phyloP scores from a whole-genome alignment of 2,888 invertebrate species.

The Venusia cambrica region DNA sequence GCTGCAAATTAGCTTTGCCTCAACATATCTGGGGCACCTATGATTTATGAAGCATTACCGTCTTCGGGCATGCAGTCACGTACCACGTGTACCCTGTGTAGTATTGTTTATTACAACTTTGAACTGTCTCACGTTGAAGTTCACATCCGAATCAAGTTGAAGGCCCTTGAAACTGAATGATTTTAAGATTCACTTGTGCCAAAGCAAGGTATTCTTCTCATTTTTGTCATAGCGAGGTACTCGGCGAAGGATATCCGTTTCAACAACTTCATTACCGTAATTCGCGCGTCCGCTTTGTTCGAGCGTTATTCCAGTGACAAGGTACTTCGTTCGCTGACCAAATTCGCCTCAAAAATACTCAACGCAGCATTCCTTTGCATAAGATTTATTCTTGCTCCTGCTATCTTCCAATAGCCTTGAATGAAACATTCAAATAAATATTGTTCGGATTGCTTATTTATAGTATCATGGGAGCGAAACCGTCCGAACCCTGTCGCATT shows the following conservation, averaged over 20 bases:
- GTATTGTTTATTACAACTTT: too few relatives aligned
- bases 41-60: slow-evolving; percentile 17
- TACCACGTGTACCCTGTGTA: too few relatives aligned
- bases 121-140: slow-evolving; percentile 8
- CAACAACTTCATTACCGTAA: slow-evolving; percentile 34
- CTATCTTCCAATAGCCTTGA: slow-evolving; percentile 35
- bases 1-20: slow-evolving; percentile 16
- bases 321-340: slow-evolving; percentile 16
- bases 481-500: slow-evolving; percentile 23
- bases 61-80: too few relatives aligned
- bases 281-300: slow-evolving; percentile 32
- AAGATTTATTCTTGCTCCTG: slow-evolving; percentile 29
- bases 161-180: slow-evolving; percentile 2
- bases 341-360: too few relatives aligned
- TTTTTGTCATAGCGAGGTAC: slow-evolving; percentile 26
- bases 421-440: slow-evolving; percentile 35
- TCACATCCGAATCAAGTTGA: slow-evolving; percentile 1
- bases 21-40: slow-evolving; percentile 14
- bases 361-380: too few relatives aligned
- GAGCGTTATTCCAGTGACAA: slow-evolving; percentile 23
- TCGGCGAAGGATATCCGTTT: slow-evolving; percentile 31
- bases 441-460: slow-evolving; percentile 26
- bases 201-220: slow-evolving; percentile 21
- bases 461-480: slow-evolving; percentile 21
- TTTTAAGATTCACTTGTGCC: slow-evolving; percentile 23